phyloP scores from a whole-genome alignment of 2,888 invertebrate genomes.

The Ennomos fuscantarius region DNA sequence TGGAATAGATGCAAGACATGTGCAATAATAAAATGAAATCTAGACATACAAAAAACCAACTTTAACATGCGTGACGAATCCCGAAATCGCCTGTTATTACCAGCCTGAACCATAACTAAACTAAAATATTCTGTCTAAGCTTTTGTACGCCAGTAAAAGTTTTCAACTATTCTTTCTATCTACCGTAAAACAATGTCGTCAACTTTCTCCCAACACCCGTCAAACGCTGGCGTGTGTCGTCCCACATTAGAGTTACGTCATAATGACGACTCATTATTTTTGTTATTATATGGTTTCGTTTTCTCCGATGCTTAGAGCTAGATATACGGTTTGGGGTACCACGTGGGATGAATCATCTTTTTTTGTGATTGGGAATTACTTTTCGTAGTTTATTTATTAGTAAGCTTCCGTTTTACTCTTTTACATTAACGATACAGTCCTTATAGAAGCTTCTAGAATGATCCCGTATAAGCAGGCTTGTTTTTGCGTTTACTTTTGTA shows the following conservation, averaged over 20 bases:
- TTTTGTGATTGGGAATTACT: background rate
- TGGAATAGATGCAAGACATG: too few species aligned
- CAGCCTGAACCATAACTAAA: constrained; percentile 13
- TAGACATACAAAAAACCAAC: too few species aligned
- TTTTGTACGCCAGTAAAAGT: constrained; percentile 25
- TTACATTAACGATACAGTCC: too few species aligned
- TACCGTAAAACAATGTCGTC: constrained; percentile 51
- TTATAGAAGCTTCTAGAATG: too few species aligned
- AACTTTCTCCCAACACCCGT: constrained; percentile 55
- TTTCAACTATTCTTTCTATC: constrained; percentile 22
- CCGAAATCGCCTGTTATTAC: too few species aligned
- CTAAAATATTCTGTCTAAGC: constrained; percentile 8
- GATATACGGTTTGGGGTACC: constrained; percentile 14
- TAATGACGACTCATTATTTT: constrained; percentile 33
- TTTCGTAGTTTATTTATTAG: too few species aligned
- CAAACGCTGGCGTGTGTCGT: constrained; percentile 38
- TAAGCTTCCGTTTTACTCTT: too few species aligned
- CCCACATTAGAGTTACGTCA: constrained; percentile 59
- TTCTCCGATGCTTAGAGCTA: constrained; percentile 34
- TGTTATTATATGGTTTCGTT: constrained; percentile 37
- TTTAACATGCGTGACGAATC: too few species aligned
- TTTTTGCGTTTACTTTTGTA: too few species aligned
- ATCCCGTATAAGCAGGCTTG: too few species aligned
- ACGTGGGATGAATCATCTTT: constrained; percentile 18
- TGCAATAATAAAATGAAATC: too few species aligned